phyloP scores from a whole-genome alignment of 2,797 vertebrate genomes.

The Rhinoraja longicauda region DNA sequence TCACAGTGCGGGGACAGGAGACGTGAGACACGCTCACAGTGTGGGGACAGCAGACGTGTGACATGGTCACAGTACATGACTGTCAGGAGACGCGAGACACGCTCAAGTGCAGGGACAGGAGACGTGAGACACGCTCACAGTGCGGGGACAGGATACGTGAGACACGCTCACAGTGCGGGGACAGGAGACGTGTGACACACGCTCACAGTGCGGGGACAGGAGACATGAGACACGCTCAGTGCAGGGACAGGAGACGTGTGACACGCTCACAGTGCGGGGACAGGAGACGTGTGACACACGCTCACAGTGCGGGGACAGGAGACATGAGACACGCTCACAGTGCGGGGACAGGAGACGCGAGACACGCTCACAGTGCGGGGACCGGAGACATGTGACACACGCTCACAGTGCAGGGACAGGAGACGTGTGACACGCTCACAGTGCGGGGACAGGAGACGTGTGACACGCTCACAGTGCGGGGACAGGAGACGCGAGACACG shows the following conservation, averaged over 20 bases:
- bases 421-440: background rate
- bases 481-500: background rate
- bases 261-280: background rate
- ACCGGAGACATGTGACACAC: no score
- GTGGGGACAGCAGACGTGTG: no score
- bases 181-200: background rate
- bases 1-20: no score
- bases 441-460: no score
- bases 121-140: background rate
- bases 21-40: background rate
- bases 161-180: background rate
- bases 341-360: no score
- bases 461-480: background rate
- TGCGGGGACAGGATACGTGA: no score
- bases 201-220: no score
- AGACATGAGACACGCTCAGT: no score
- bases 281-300: no score
- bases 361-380: background rate
- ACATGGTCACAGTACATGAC: slow-evolving; percentile 51
- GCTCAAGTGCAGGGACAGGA: background rate
- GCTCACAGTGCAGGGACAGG: slow-evolving; percentile 48
- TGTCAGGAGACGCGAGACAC: slow-evolving; percentile 29
- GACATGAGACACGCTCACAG: background rate
- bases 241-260: background rate
- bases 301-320: background rate